phyloP scores from a whole-genome alignment of 2,888 invertebrate species.

The Vesta saturnalis region DNA sequence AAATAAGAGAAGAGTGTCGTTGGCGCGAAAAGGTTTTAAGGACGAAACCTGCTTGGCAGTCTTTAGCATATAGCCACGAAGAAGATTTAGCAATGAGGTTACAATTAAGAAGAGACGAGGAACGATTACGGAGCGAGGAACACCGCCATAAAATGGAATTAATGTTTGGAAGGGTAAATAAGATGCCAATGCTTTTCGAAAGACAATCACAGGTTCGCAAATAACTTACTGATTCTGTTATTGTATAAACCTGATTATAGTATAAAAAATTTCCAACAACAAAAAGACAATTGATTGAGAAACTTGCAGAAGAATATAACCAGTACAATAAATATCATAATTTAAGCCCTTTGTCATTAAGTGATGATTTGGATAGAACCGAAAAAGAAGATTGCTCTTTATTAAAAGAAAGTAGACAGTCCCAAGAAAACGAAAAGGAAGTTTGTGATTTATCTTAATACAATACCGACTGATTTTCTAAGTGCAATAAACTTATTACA shows the following conservation, averaged over 20 bases:
- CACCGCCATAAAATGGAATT: slow-evolving; percentile 76
- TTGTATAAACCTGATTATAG: slow-evolving; percentile 10
- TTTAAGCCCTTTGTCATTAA: slow-evolving; percentile 18
- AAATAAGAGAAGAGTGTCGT: slow-evolving; percentile 67
- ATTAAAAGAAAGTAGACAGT: slow-evolving; percentile 19
- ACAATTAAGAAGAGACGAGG: slow-evolving; percentile 74
- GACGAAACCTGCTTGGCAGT: slow-evolving; percentile 76
- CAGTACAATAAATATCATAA: slow-evolving; percentile 14
- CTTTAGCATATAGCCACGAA: slow-evolving; percentile 72
- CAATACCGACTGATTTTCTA: slow-evolving; percentile 1
- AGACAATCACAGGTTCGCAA: slow-evolving; percentile 69
- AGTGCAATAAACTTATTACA: background rate
- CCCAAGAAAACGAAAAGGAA: slow-evolving; percentile 18
- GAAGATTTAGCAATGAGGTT: slow-evolving; percentile 75
- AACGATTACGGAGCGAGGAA: slow-evolving; percentile 72
- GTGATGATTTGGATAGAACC: slow-evolving; percentile 11
- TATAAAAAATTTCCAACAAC: slow-evolving; percentile 51
- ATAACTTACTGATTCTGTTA: background rate
- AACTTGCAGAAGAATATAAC: slow-evolving; percentile 50
- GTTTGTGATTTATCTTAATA: background rate
- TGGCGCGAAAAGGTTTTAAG: slow-evolving; percentile 70
- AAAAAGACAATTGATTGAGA: slow-evolving; percentile 52
- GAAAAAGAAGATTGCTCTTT: slow-evolving; percentile 4
- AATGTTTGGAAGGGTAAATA: slow-evolving; percentile 76
- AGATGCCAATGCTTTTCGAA: slow-evolving; percentile 77